phyloP scores from a whole-genome alignment of 1,140 invertebrate genomes.

The Zaprionus lachaisei region DNA sequence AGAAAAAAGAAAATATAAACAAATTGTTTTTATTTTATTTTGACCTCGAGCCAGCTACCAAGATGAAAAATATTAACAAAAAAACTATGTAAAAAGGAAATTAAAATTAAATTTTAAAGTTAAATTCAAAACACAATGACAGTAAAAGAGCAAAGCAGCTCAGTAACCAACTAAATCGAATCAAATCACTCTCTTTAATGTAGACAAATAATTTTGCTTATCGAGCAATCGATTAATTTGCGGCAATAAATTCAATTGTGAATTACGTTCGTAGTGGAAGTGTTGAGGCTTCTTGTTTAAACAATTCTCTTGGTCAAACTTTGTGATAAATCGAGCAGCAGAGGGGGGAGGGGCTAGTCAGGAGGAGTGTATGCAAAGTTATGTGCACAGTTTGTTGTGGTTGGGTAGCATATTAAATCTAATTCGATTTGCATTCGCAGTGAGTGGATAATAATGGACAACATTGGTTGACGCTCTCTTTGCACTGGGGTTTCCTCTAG shows the following conservation, averaged over 20 bases:
- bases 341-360: background rate
- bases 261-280: background rate
- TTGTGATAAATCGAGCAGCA: slow-evolving; percentile 17
- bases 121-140: too few species aligned
- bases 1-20: too few species aligned
- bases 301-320: slow-evolving; percentile 21
- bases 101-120: too few species aligned
- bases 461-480: slow-evolving; percentile 43
- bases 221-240: background rate
- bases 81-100: too few species aligned
- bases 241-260: background rate
- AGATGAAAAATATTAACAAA: too few species aligned
- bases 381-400: slow-evolving; percentile 71
- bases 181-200: background rate
- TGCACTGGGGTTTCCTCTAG: slow-evolving; percentile 39
- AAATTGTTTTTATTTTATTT: too few species aligned
- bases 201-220: background rate
- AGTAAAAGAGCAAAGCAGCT: background rate
- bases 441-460: slow-evolving; percentile 60
- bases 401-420: slow-evolving; percentile 75
- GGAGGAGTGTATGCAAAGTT: slow-evolving; percentile 10
- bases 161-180: background rate
- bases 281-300: slow-evolving; percentile 22
- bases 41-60: too few species aligned
- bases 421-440: slow-evolving; percentile 74